Evolutionary conservation across 2,797 vertebrate species (phyloP).

Genomic region (Enteromius mattozi): DNA sequence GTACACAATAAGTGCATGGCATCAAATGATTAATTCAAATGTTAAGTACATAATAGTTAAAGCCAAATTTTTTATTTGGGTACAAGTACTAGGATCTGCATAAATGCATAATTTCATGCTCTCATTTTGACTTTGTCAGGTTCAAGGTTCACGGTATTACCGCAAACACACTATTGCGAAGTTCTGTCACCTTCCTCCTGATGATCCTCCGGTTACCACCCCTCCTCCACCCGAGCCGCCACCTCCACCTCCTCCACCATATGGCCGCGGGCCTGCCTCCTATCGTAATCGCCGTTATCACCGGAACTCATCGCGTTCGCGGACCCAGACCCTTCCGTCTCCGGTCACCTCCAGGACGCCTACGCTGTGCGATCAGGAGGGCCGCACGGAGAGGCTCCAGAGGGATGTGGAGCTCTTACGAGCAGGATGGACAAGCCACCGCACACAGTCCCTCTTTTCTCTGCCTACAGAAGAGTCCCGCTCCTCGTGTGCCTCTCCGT

Average conservation of each 20-base stretch:
- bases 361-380: constrained; percentile 63
- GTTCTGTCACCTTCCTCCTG: constrained; percentile 60
- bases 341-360: constrained; percentile 61
- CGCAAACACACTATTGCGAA: constrained; percentile 71
- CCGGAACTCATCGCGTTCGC: constrained; percentile 37
- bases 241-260: constrained; percentile 65
- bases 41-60: background rate
- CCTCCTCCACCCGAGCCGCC: constrained; percentile 57
- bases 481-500: constrained; percentile 70
- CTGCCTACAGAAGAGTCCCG: constrained; percentile 75
- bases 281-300: constrained; percentile 69
- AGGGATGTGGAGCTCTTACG: constrained; percentile 60
- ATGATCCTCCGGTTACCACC: constrained; percentile 58
- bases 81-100: background rate
- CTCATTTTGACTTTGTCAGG: constrained; percentile 63
- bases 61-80: background rate
- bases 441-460: constrained; percentile 86
- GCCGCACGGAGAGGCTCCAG: constrained; percentile 51
- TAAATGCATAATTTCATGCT: background rate
- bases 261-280: constrained; percentile 58
- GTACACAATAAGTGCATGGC: too few relatives aligned
- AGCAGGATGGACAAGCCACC: constrained; percentile 74
- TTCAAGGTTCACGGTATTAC: constrained; percentile 65
- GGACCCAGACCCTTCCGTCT: constrained; percentile 67
- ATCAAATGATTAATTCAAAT: too few relatives aligned